Evolutionary conservation across 2,113 vertebrate species (phyloP).

Genomic region (Nannospalax galili): DNA sequence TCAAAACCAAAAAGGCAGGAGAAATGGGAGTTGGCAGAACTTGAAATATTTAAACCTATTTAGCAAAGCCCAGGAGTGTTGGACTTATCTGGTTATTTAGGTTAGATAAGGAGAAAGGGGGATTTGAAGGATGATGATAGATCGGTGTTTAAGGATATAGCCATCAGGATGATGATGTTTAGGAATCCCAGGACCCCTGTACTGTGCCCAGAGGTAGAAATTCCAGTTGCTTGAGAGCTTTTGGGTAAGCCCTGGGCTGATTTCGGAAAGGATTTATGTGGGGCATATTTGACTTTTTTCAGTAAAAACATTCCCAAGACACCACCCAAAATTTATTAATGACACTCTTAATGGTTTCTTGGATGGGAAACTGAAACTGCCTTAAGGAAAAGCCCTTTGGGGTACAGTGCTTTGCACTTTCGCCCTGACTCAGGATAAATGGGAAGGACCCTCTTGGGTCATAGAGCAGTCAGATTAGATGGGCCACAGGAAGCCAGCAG

Average conservation of each 20-base stretch:
- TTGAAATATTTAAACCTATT: slow-evolving; percentile 74
- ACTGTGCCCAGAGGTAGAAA: neutral
- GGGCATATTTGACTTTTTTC: slow-evolving; percentile 8
- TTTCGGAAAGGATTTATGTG: slow-evolving; percentile 42
- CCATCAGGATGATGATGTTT: neutral
- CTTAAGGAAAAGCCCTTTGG: neutral
- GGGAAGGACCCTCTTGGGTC: neutral
- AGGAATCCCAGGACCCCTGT: slow-evolving; percentile 3
- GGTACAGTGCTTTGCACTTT: neutral
- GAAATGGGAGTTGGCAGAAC: slow-evolving; percentile 65
- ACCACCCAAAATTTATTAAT: slow-evolving; percentile 2
- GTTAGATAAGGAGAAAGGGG: slow-evolving; percentile 66
- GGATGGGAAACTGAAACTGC: neutral
- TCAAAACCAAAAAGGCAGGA: slow-evolving; percentile 1
- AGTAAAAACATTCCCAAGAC: slow-evolving; percentile 28
- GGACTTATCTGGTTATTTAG: slow-evolving; percentile 66
- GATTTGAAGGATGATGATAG: slow-evolving; percentile 47
- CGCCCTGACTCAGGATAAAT: neutral
- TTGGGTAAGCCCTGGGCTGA: neutral
- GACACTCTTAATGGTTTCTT: neutral
- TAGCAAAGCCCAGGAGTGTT: slow-evolving; percentile 62
- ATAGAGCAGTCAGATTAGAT: neutral
- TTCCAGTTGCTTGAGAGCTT: slow-evolving; percentile 31
- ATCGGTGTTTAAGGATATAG: slow-evolving; percentile 55
- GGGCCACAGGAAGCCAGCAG: neutral